A percentile compares a stretch with the other conserved stretches of the same genome.
Evolutionary conservation across 2,113 vertebrate species (phyloP).

Genomic region (Ceyx cyanopectus): DNA sequence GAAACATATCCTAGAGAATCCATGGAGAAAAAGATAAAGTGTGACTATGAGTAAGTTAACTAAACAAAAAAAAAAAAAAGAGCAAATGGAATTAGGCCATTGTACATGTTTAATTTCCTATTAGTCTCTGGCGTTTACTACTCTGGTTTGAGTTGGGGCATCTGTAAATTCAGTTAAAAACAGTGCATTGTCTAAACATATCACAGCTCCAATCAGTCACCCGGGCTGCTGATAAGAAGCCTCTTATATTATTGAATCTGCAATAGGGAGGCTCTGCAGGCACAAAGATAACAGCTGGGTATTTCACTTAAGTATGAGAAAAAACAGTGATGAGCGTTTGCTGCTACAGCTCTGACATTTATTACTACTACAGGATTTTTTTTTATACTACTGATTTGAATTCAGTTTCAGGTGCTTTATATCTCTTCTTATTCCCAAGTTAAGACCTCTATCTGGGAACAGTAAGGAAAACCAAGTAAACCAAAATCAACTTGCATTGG

Average conservation of each 20-base stretch:
- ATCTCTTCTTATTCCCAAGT: conserved; percentile 57
- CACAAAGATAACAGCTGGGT: conserved; percentile 88
- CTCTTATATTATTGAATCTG: conserved; percentile 92
- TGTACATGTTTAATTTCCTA: conserved; percentile 91
- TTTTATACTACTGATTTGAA: conserved; percentile 69
- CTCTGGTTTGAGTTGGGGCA: conserved; percentile 77
- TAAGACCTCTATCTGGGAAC: conserved; percentile 51
- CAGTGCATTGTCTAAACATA: conserved; percentile 90
- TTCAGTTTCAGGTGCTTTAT: conserved; percentile 68
- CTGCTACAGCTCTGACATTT: conserved; percentile 79
- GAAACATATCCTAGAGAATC: conserved; percentile 83
- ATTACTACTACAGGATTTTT: conserved; percentile 77
- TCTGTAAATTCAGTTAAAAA: conserved; percentile 93
- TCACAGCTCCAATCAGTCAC: conserved; percentile 90
- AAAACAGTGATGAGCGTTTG: conserved; percentile 65
- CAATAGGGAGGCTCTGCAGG: conserved; percentile 87
- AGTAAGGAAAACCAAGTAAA: conserved; percentile 35
- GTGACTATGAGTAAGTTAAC: conserved; percentile 83
- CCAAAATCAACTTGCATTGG: conserved; percentile 22
- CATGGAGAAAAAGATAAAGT: conserved; percentile 83
- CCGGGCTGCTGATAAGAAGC: conserved; percentile 85
- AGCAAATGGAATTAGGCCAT: conserved; percentile 86
- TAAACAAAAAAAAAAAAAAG: conserved; percentile 66
- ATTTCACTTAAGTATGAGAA: conserved; percentile 84
- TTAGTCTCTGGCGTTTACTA: conserved; percentile 85